Base-by-base conservation (phyloP, 2,797 vertebrate species). In the Neostethus bicornis region DNA sequence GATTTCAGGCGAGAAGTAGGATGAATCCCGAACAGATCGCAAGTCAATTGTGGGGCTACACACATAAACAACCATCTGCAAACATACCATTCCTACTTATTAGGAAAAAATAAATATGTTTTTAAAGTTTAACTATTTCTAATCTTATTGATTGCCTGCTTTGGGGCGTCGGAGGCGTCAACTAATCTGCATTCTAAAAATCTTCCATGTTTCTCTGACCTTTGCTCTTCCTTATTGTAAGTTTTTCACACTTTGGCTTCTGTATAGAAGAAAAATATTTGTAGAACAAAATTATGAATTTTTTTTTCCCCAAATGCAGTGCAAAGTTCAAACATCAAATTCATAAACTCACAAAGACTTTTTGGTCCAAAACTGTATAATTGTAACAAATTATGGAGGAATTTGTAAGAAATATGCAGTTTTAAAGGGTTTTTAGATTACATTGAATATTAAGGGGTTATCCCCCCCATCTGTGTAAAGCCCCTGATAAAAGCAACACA, bases 241-340 rank as follows among this genome's bases (percentile, higher is more conserved):
- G n/a, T 54, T 70, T 35, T 53, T 38, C 38, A 50, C 32, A 53
- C 60, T 52, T 64, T 52, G 19, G 35, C 57, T 26, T 47, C 38
- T 10, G 42, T 65, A 34, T 46, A 8, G 25, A 17, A 51, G 42
- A 37, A 54, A 48, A 60, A 37, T 12, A 21, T n/a, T 51, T 4
- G 4, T 28, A 25, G 53, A 44, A 11, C 34, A 21, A 69, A n/a
- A n/a, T n/a, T n/a, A n/a, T n/a, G n/a, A n/a, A n/a, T n/a, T n/a
- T n/a, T n/a, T n/a, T n/a, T n/a, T n/a, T n/a, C n/a, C n/a, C n/a
- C n/a, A n/a, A n/a, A n/a, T n/a, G n/a, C n/a, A n/a, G n/a, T n/a
- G n/a, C n/a, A n/a, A n/a, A n/a, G n/a, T n/a, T n/a, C n/a, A n/a
- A n/a, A n/a, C n/a, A n/a, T n/a, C n/a, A n/a, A n/a, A n/a, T n/a